phyloP scores from a whole-genome alignment of 2,888 invertebrate genomes.

The Vannuccia rotundouncinata region DNA sequence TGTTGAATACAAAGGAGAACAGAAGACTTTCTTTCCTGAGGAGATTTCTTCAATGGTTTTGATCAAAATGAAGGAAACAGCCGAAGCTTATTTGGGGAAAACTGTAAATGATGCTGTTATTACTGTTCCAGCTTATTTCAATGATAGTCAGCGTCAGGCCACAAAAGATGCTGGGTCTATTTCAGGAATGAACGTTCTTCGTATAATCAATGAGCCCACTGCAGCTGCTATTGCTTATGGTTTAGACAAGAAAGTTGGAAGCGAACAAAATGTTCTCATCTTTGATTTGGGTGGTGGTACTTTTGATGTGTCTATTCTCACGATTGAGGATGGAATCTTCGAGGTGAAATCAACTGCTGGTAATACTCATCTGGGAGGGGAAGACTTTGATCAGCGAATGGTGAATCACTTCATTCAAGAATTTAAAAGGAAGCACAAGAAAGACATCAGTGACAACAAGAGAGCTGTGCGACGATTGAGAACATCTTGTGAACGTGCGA shows the following conservation, averaged over 20 bases:
- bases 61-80: conserved; percentile 73
- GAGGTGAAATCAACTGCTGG: conserved; percentile 51
- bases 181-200: conserved; percentile 75
- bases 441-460: conserved; percentile 51
- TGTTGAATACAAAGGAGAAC: conserved; percentile 70
- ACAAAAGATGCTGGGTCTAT: conserved; percentile 83
- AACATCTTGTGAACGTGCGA: conserved; percentile 50
- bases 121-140: conserved; percentile 57
- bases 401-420: conserved; percentile 55
- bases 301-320: conserved; percentile 87
- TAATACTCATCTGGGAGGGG: conserved; percentile 85
- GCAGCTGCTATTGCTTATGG: conserved; percentile 61
- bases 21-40: conserved; percentile 79
- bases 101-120: conserved; percentile 54
- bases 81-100: conserved; percentile 62
- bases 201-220: conserved; percentile 74
- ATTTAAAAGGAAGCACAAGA: conserved; percentile 57
- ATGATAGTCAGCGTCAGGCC: conserved; percentile 55
- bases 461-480: conserved; percentile 47
- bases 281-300: conserved; percentile 60
- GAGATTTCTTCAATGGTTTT: conserved; percentile 87
- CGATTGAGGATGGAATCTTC: conserved; percentile 86
- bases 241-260: conserved; percentile 54
- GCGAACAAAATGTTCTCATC: conserved; percentile 46
- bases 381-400: conserved; percentile 63